phyloP scores from a whole-genome alignment of 2,888 invertebrate genomes.

The Muschampia plurimacula region DNA sequence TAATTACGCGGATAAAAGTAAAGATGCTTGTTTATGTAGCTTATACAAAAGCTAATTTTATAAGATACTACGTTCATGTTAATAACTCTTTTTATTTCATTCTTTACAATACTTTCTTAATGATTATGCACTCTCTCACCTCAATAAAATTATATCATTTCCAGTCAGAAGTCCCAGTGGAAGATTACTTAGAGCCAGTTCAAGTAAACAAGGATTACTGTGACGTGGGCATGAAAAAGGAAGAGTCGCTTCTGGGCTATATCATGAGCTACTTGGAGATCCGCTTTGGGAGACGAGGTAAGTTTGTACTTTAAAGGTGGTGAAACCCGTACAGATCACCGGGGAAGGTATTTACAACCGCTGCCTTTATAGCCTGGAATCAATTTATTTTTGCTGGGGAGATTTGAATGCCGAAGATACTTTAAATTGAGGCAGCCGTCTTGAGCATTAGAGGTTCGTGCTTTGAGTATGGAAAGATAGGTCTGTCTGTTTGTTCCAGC shows the following conservation, averaged over 20 bases:
- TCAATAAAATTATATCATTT: background rate
- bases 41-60: too few relatives aligned
- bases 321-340: background rate
- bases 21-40: too few relatives aligned
- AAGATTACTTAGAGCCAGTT: constrained; percentile 79
- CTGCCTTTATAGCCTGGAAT: background rate
- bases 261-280: constrained; percentile 76
- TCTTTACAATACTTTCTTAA: background rate
- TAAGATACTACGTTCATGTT: too few relatives aligned
- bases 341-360: background rate
- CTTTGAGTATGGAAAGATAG: too few relatives aligned
- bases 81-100: too few relatives aligned
- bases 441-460: too few relatives aligned
- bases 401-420: background rate
- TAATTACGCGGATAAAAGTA: too few relatives aligned
- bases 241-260: constrained; percentile 72
- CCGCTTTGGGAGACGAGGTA: constrained; percentile 73
- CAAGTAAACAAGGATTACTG: constrained; percentile 71
- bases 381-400: background rate
- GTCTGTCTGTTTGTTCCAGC: too few relatives aligned
- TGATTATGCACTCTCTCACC: background rate
- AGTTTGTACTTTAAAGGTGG: constrained; percentile 28
- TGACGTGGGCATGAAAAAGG: constrained; percentile 66
- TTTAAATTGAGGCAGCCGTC: too few relatives aligned
- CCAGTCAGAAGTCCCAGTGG: constrained; percentile 60